Conservation (phyloP, 1,140 invertebrate species). For the Pinna nobilis region DNA sequence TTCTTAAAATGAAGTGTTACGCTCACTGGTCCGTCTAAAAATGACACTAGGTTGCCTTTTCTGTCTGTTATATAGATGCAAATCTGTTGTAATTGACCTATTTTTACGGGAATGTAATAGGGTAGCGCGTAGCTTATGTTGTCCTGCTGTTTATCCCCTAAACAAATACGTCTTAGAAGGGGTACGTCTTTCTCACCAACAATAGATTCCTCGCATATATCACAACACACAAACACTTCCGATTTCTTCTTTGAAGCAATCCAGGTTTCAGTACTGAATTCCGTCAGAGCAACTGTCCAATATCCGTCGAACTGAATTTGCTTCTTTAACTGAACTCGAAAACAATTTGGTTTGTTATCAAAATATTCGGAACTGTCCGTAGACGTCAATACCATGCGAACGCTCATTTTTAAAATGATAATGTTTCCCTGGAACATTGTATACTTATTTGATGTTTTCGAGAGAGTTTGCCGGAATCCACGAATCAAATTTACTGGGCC, state of each 20-base stretch:
- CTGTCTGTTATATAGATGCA: conserved; percentile 33
- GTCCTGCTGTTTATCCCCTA: conserved; percentile 8
- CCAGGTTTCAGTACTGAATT: conserved; percentile 1
- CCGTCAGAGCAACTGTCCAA: conserved; percentile 23
- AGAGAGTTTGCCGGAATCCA: conserved; percentile 4
- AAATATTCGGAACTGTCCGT: neutral
- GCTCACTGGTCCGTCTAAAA: conserved; percentile 24
- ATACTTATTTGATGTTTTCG: neutral
- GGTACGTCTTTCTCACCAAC: conserved; percentile 13
- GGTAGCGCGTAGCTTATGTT: conserved; percentile 13
- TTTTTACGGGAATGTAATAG: conserved; percentile 32
- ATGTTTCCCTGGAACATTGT: neutral
- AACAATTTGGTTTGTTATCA: conserved; percentile 10
- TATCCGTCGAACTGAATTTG: conserved; percentile 12
- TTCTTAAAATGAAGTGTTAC: conserved; percentile 35
- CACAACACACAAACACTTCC: conserved; percentile 19
- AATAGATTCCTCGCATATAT: conserved; percentile 22
- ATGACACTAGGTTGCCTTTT: conserved; percentile 6
- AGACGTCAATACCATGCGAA: conserved; percentile 23
- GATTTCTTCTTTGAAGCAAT: conserved; percentile 5
- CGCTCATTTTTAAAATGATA: conserved; percentile 7
- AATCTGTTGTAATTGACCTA: conserved; percentile 16
- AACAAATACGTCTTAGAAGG: conserved; percentile 13
- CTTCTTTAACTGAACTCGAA: conserved; percentile 13
- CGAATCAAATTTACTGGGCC: conserved; percentile 10